phyloP scores from a whole-genome alignment of 2,888 invertebrate species.

The Aleiodes testaceus region DNA sequence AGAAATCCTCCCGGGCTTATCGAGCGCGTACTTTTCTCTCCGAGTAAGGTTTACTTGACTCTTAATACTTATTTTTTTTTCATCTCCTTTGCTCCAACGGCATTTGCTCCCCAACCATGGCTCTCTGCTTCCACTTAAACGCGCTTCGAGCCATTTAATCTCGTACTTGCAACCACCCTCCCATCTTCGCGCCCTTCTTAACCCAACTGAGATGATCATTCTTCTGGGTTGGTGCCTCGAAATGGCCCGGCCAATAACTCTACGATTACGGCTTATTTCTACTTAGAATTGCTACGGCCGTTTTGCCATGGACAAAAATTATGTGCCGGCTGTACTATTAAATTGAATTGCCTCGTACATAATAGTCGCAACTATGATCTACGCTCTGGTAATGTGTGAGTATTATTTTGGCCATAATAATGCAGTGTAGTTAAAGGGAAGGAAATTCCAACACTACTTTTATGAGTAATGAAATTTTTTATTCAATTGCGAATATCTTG shows the following conservation, averaged over 20 bases:
- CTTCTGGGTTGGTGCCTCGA: constrained; percentile 45
- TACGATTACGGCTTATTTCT: constrained; percentile 45
- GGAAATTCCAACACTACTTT: no score
- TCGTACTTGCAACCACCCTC: constrained; percentile 33
- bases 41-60: constrained; percentile 44
- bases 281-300: constrained; percentile 9
- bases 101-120: constrained; percentile 32
- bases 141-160: constrained; percentile 45
- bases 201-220: constrained; percentile 43
- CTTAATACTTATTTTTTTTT: constrained; percentile 31
- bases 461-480: no score
- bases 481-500: no score
- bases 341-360: constrained; percentile 28
- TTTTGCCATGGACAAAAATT: constrained; percentile 24
- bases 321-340: not conserved
- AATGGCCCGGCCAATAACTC: constrained; percentile 45
- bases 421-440: no score
- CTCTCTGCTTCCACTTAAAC: constrained; percentile 42
- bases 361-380: no score
- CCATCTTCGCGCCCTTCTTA: constrained; percentile 18
- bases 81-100: constrained; percentile 20
- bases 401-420: no score
- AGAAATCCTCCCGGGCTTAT: constrained; percentile 51
- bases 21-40: constrained; percentile 45
- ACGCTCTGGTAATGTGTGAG: no score